These are phyloP conservation scores for Omphaloscelis lunosa DNA, from an alignment of 2,888 invertebrate species.

Conservation along the genomic window DNA sequence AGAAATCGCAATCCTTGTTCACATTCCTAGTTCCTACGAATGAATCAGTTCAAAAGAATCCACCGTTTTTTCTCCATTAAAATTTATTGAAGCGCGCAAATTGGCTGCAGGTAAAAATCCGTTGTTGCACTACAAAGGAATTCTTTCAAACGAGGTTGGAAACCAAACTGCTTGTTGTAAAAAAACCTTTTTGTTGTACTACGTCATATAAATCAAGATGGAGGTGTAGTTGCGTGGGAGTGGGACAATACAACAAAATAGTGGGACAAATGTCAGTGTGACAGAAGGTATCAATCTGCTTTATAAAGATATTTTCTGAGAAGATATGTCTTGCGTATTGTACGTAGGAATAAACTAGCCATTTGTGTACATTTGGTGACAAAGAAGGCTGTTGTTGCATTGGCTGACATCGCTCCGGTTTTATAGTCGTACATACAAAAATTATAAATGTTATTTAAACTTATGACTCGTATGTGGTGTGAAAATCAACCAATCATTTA, in stretches of 20 bases:
- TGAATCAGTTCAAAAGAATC: slow-evolving; percentile 1
- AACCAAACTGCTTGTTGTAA: slow-evolving; percentile 54
- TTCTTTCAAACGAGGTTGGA: slow-evolving; percentile 55
- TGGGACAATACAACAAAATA: slow-evolving; percentile 48
- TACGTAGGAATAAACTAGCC: background rate
- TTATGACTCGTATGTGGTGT: background rate
- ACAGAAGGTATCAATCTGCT: slow-evolving; percentile 50
- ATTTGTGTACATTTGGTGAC: slow-evolving; percentile 1
- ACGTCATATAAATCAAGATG: slow-evolving; percentile 57
- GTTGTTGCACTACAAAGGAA: slow-evolving; percentile 58
- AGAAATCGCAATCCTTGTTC: background rate
- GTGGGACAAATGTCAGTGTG: slow-evolving; percentile 57
- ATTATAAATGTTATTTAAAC: background rate
- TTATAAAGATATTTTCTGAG: slow-evolving; percentile 43
- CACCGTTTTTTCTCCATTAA: slow-evolving; percentile 33
- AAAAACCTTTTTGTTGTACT: slow-evolving; percentile 54
- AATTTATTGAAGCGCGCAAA: slow-evolving; percentile 64
- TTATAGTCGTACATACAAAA: background rate
- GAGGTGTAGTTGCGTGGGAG: slow-evolving; percentile 59
- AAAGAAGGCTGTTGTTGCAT: background rate
- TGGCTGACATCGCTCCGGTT: background rate
- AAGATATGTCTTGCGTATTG: slow-evolving; percentile 19
- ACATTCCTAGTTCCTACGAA: background rate
- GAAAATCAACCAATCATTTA: background rate
- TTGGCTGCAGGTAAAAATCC: slow-evolving; percentile 64